Base-by-base conservation (phyloP, 2,113 vertebrate species). In the Melanerpes formicivorus region DNA sequence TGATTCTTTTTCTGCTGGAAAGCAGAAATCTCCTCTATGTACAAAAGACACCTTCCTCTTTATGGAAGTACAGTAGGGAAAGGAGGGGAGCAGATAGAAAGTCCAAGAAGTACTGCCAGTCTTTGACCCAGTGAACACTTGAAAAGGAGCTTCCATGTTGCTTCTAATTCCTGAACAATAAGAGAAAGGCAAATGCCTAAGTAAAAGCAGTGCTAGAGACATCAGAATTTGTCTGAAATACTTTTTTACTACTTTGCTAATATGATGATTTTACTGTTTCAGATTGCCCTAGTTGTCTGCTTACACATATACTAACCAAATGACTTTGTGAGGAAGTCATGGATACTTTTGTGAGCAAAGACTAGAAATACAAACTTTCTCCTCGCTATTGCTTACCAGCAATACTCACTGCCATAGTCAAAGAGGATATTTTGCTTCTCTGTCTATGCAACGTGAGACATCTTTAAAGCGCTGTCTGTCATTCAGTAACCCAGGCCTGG, bases 401-500 rank as follows among this genome's bases (percentile, higher is more conserved):
- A 40, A 11, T 18, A 10, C 56, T 60, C 37, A n/a, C 40, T 76
- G 75, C 72, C 69, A 46, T 37, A 69, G 30, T 62, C 64, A 40
- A 69, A 82, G 42, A 90, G 25, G 40, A 29, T 58, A 80, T 82
- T 72, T 64, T 90, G 25, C 30, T 86, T 75, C 66, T 69, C 72
- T 85, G 52, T 21, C 69, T 80, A 46, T 32, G 56, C 64, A 83
- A 80, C 23, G 85, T 44, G 52, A 75, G 80, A 82, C 4, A 14
- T 78, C 46, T 89, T 92, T 88, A 73, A 63, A 95, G 80, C 85
- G 69, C 44, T 17, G 58, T 81, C 58, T 93, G 67, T 70, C 79
- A 70, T 75, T 90, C 58, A 64, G 10, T 78, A 88, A 92, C 46
- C 66, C 32, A 94, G 67, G 21, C 74, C 83, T 79, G 77, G 83